Evolutionary conservation across 1,140 invertebrate genomes (phyloP).

Genomic region (Drosophila biarmipes): DNA sequence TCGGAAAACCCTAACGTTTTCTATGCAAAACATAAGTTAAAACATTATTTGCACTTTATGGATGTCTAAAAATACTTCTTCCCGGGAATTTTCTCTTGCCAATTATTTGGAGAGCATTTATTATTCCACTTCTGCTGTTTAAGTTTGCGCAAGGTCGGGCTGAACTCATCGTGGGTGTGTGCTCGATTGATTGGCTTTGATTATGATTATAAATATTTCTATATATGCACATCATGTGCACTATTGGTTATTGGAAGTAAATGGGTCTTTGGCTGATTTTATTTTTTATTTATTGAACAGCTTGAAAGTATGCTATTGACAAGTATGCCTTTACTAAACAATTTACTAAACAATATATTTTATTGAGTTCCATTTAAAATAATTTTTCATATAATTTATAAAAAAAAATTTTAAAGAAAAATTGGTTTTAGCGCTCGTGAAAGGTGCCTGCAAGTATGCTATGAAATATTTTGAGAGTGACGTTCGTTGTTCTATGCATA

Average conservation of each 20-base stretch:
- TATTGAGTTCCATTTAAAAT: too few species aligned
- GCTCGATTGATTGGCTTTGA: slow-evolving; percentile 60
- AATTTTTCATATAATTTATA: too few species aligned
- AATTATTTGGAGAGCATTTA: not conserved
- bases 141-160: slow-evolving; percentile 43
- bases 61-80: not conserved
- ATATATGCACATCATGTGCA: not conserved
- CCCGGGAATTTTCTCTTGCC: not conserved
- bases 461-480: too few species aligned
- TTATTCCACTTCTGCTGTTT: not conserved
- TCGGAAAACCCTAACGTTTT: not conserved
- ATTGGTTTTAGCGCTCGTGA: too few species aligned
- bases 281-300: not conserved
- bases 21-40: not conserved
- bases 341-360: too few species aligned
- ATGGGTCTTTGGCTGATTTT: not conserved
- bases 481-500: too few species aligned
- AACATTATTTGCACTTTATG: not conserved
- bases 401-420: too few species aligned
- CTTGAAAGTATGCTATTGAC: not conserved
- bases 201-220: slow-evolving; percentile 28
- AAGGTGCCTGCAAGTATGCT: too few species aligned
- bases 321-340: too few species aligned
- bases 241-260: not conserved
- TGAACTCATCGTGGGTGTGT: slow-evolving; percentile 34